A percentile compares a stretch with the other conserved stretches of the same genome.
phyloP scores from a whole-genome alignment of 2,888 invertebrate species.

The Himalopsyche anomala region DNA sequence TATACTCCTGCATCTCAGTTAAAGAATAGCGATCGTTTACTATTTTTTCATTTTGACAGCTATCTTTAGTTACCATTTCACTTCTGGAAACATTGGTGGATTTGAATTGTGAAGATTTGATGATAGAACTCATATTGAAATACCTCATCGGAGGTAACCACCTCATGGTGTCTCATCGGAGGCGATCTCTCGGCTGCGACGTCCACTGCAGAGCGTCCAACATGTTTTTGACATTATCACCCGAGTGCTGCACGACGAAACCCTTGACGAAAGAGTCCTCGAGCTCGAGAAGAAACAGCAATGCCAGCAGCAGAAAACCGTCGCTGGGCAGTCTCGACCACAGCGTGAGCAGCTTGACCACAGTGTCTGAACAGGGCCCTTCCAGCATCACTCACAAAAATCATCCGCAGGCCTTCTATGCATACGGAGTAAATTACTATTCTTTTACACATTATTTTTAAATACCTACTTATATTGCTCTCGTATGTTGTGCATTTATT shows the following conservation, averaged over 20 bases:
- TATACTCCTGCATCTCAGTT: too few species aligned
- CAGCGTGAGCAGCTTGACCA: constrained; percentile 56
- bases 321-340: constrained; percentile 62
- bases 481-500: too few species aligned
- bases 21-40: too few species aligned
- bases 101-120: constrained; percentile 96
- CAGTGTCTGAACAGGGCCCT: constrained; percentile 56
- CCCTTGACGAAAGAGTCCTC: constrained; percentile 43
- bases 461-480: too few species aligned
- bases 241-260: constrained; percentile 77
- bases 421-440: constrained; percentile 61
- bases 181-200: constrained; percentile 71
- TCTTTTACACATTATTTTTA: constrained; percentile 14
- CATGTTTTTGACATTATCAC: constrained; percentile 75
- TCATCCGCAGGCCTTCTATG: constrained; percentile 51
- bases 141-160: constrained; percentile 79
- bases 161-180: constrained; percentile 70
- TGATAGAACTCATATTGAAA: constrained; percentile 93
- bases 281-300: constrained; percentile 65
- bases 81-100: constrained; percentile 93
- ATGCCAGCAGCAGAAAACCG: constrained; percentile 67
- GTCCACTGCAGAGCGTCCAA: constrained; percentile 72
- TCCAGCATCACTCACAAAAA: constrained; percentile 48
- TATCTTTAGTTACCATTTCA: constrained; percentile 92
- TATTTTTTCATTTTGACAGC: constrained; percentile 71